Evolutionary conservation across 2,113 vertebrate species (phyloP).

Genomic region (Psittacus erithacus): DNA sequence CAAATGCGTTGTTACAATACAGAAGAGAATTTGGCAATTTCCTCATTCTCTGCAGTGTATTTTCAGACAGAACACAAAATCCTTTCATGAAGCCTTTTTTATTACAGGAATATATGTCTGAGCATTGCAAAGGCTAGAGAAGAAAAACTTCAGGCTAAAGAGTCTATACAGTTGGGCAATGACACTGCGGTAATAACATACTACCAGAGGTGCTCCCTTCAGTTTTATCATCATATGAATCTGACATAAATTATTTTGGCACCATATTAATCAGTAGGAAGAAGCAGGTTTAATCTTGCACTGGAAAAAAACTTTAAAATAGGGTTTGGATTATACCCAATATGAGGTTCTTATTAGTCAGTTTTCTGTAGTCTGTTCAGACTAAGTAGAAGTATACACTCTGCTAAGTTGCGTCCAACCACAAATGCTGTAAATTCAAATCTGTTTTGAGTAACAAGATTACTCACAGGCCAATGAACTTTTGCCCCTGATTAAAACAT

Average conservation of each 20-base stretch:
- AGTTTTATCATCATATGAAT: conserved; percentile 12
- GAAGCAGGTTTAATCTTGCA: conserved; percentile 26
- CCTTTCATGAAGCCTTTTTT: background rate
- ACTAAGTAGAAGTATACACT: background rate
- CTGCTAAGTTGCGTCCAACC: background rate
- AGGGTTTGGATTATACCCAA: conserved; percentile 12
- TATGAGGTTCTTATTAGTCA: conserved; percentile 29
- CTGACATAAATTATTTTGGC: conserved; percentile 39
- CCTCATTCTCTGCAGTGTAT: background rate
- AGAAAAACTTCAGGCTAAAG: background rate
- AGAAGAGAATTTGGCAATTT: background rate
- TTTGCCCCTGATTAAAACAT: background rate
- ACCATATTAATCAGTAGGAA: conserved; percentile 21
- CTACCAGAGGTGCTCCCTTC: background rate
- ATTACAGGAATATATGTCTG: background rate
- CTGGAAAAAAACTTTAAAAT: conserved; percentile 37
- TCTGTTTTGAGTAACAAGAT: background rate
- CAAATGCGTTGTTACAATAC: background rate
- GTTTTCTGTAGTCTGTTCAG: background rate
- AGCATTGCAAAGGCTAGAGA: background rate
- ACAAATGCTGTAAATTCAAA: background rate
- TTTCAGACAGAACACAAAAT: background rate
- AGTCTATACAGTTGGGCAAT: background rate
- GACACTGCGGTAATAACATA: background rate
- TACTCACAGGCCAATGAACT: background rate